Conservation (phyloP, 2,113 vertebrate genomes). For the Salvelinus sp. region DNA sequence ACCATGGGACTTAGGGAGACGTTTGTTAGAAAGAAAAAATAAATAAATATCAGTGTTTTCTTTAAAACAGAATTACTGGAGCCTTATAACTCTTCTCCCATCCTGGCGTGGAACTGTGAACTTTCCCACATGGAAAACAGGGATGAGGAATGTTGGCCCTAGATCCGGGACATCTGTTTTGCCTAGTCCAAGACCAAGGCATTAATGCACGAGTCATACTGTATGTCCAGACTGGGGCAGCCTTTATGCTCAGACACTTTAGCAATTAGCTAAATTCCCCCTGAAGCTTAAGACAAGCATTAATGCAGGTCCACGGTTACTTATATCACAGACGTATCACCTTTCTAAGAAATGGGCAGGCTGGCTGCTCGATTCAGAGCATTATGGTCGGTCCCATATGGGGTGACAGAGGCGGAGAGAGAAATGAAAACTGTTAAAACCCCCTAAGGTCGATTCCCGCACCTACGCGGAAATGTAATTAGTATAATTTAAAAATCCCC, state of each 20-base stretch:
- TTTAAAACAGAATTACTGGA: constrained; percentile 25
- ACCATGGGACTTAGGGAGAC: constrained; percentile 53
- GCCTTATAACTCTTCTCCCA: constrained; percentile 47
- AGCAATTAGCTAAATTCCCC: constrained; percentile 11
- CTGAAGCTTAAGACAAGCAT: neutral
- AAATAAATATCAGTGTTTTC: constrained; percentile 62
- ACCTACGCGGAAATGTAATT: no score
- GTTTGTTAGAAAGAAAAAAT: constrained; percentile 35
- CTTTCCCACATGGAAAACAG: constrained; percentile 71
- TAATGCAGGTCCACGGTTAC: neutral
- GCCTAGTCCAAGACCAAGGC: constrained; percentile 41
- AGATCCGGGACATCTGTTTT: constrained; percentile 70
- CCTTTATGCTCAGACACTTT: constrained; percentile 16
- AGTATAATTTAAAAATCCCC: no score
- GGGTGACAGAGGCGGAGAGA: no score
- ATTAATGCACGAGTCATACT: constrained; percentile 22
- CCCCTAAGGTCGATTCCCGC: no score
- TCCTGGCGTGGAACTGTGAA: constrained; percentile 66
- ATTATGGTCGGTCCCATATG: no score
- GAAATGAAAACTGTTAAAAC: no score
- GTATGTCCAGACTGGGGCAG: constrained; percentile 34
- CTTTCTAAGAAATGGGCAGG: no score
- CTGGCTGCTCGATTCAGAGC: no score
- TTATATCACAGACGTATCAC: no score
- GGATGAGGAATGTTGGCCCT: constrained; percentile 71